These are phyloP conservation scores for Chelonia mydas DNA, from an alignment of 2,797 vertebrate species.

Conservation along the genomic window DNA sequence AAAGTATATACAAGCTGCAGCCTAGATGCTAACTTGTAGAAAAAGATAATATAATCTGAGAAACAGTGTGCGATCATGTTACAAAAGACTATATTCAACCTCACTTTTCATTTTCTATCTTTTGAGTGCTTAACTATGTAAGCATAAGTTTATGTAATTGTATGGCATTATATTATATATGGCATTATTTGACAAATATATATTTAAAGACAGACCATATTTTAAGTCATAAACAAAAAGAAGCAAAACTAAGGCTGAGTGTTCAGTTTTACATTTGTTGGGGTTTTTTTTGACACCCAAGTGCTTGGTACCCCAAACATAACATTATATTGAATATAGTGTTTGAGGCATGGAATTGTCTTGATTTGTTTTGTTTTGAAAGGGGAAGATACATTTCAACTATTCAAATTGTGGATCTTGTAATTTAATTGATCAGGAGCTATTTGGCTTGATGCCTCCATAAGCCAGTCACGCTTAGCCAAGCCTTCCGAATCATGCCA, in stretches of 20 bases:
- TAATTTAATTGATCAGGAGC: neutral
- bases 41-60: neutral
- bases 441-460: neutral
- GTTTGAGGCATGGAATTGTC: neutral
- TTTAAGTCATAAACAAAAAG: neutral
- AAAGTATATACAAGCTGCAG: neutral
- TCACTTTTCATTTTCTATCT: neutral
- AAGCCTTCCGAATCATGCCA: neutral
- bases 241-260: neutral
- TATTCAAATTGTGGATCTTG: slow-evolving; percentile 22
- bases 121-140: neutral
- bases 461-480: neutral
- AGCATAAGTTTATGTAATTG: neutral
- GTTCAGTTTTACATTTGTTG: neutral
- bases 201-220: neutral
- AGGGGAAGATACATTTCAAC: neutral
- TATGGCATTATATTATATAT: neutral
- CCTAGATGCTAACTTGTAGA: neutral
- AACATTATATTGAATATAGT: neutral
- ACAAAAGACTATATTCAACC: neutral
- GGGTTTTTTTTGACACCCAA: neutral
- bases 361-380: neutral
- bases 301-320: neutral
- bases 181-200: neutral
- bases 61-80: neutral